Conservation (phyloP, 2,113 vertebrate genomes). For the Rhinogobius similis region DNA sequence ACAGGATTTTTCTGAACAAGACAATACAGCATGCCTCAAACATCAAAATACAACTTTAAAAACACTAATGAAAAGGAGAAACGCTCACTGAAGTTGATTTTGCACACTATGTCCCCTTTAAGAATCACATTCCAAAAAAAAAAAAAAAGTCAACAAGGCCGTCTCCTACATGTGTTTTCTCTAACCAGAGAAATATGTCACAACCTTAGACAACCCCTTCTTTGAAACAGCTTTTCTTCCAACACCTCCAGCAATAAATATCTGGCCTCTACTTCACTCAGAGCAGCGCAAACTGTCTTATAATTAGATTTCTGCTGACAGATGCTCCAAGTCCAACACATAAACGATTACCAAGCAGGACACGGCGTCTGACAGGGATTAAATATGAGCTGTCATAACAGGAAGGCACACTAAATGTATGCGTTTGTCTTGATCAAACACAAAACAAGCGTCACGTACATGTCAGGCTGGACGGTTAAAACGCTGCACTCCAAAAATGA, state of each 20-base stretch:
- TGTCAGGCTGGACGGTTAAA: slow-evolving; percentile 22
- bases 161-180: slow-evolving; percentile 28
- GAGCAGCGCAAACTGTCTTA: slow-evolving; percentile 13
- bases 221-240: slow-evolving; percentile 29
- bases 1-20: no score
- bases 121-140: slow-evolving; percentile 3
- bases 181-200: slow-evolving; percentile 30
- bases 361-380: slow-evolving; percentile 25
- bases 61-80: no score
- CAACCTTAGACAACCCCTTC: slow-evolving; percentile 17
- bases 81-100: no score
- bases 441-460: slow-evolving; percentile 27
- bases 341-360: slow-evolving; percentile 3
- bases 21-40: no score
- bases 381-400: slow-evolving; percentile 27
- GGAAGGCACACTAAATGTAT: slow-evolving; percentile 20
- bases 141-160: slow-evolving; percentile 61
- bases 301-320: slow-evolving; percentile 15
- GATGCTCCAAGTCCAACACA: slow-evolving; percentile 23
- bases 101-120: no score
- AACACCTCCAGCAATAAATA: slow-evolving; percentile 20
- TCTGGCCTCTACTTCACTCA: slow-evolving; percentile 12
- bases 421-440: slow-evolving; percentile 53
- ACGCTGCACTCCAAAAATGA: slow-evolving; percentile 27
- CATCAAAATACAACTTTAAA: no score